phyloP scores from a whole-genome alignment of 2,113 vertebrate species.

The Hippocampus abdominalis region DNA sequence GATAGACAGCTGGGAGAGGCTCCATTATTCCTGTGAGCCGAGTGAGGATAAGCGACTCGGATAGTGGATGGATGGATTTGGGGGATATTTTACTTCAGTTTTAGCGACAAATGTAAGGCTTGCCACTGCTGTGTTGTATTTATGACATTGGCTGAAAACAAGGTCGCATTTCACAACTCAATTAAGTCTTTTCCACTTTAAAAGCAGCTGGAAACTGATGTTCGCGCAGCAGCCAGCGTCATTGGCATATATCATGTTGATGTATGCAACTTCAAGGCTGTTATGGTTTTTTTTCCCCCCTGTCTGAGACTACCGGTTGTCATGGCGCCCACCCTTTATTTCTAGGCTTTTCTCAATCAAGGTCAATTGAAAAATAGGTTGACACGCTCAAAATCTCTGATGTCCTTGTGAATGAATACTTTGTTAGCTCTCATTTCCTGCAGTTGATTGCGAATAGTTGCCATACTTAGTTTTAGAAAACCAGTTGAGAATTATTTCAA shows the following conservation, averaged over 20 bases:
- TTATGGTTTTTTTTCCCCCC: conserved; percentile 31
- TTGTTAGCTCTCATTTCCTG: conserved; percentile 12
- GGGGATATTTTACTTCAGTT: conserved; percentile 51
- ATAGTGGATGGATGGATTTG: too few relatives aligned
- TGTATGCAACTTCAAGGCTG: conserved; percentile 49
- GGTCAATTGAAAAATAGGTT: conserved; percentile 28
- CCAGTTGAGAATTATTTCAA: background rate
- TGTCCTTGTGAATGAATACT: conserved; percentile 30
- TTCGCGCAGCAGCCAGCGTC: conserved; percentile 33
- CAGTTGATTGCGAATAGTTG: conserved; percentile 29
- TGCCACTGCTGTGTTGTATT: background rate
- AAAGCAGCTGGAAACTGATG: conserved; percentile 38
- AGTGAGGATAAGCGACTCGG: too few relatives aligned
- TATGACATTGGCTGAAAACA: background rate
- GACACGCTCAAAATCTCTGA: conserved; percentile 11
- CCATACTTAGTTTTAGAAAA: conserved; percentile 1
- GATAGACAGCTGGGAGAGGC: too few relatives aligned
- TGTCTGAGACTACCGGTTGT: conserved; percentile 31
- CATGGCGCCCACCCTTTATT: conserved; percentile 44
- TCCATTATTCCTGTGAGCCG: too few relatives aligned
- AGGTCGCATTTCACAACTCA: background rate
- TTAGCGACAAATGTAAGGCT: background rate
- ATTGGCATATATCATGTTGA: conserved; percentile 57
- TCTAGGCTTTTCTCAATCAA: conserved; percentile 47
- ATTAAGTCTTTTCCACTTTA: background rate